A percentile compares a stretch with the other conserved stretches of the same genome.
Conservation (phyloP, 2,888 invertebrate genomes). For the Drosophila merina region DNA sequence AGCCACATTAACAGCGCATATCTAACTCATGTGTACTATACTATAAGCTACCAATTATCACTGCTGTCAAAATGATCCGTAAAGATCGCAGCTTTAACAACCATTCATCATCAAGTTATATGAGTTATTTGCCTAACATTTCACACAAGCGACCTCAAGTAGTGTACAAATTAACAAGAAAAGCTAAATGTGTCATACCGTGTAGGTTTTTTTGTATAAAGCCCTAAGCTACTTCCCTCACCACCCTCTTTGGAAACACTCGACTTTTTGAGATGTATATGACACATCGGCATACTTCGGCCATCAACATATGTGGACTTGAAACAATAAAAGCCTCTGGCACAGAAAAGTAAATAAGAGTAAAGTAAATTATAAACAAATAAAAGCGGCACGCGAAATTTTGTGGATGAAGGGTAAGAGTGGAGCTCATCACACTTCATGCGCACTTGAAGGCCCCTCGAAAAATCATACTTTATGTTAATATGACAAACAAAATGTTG, state of each 20-base stretch:
- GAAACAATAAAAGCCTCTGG: constrained; percentile 64
- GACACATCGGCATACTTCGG: constrained; percentile 59
- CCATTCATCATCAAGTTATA: constrained; percentile 28
- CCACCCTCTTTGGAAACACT: constrained; percentile 21
- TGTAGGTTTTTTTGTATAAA: constrained; percentile 36
- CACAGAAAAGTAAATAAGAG: constrained; percentile 34
- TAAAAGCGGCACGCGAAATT: constrained; percentile 62
- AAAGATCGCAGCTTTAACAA: constrained; percentile 11
- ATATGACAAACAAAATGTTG: constrained; percentile 79
- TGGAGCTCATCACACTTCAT: constrained; percentile 20
- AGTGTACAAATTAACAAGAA: constrained; percentile 30
- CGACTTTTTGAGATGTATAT: constrained; percentile 33
- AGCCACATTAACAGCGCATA: background rate
- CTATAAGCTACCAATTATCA: constrained; percentile 3
- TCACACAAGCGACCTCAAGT: constrained; percentile 55
- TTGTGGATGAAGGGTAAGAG: constrained; percentile 14
- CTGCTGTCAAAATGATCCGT: constrained; percentile 4
- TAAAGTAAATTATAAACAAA: constrained; percentile 57
- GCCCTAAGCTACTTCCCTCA: constrained; percentile 37
- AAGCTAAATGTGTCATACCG: constrained; percentile 65
- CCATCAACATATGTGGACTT: constrained; percentile 52
- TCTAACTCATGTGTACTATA: background rate
- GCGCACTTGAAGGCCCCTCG: constrained; percentile 58
- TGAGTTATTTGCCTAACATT: constrained; percentile 51
- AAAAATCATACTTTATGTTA: constrained; percentile 76